Conservation (phyloP, 2,113 vertebrate genomes). For the Catharus fuscescens region DNA sequence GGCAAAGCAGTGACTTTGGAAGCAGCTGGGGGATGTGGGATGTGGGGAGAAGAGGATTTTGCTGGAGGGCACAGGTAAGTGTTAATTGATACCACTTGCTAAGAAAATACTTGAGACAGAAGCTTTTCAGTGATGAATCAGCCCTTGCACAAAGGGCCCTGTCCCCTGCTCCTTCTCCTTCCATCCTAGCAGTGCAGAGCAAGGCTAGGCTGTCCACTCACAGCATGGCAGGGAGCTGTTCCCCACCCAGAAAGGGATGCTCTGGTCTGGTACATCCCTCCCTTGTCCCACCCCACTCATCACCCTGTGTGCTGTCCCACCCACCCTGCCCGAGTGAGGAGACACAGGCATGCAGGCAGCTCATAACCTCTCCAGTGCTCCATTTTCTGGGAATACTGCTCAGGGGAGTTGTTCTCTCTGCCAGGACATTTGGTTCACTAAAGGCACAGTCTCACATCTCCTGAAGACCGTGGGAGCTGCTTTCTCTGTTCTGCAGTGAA, state of each 20-base stretch:
- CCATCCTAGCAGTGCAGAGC: not conserved
- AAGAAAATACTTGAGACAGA: not conserved
- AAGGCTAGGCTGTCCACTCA: not conserved
- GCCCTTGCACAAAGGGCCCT: not conserved
- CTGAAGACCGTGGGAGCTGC: not conserved
- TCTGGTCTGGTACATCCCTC: not conserved
- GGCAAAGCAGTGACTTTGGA: not conserved
- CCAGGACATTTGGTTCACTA: not conserved
- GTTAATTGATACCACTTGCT: not conserved
- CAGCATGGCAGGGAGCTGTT: not conserved
- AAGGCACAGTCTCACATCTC: not conserved
- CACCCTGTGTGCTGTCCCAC: not conserved
- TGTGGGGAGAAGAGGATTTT: not conserved
- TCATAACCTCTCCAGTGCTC: not conserved
- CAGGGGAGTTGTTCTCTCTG: not conserved
- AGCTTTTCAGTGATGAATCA: not conserved
- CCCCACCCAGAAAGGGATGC: not conserved
- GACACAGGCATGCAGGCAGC: not conserved
- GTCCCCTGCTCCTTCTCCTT: not conserved
- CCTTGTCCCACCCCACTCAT: not conserved
- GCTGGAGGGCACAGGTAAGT: not conserved
- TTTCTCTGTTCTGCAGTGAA: not conserved
- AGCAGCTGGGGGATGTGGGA: not conserved
- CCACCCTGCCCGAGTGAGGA: fast-evolving
- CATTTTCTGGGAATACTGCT: not conserved